phyloP scores from a whole-genome alignment of 2,888 invertebrate genomes.

The Drosophila prostipennis region DNA sequence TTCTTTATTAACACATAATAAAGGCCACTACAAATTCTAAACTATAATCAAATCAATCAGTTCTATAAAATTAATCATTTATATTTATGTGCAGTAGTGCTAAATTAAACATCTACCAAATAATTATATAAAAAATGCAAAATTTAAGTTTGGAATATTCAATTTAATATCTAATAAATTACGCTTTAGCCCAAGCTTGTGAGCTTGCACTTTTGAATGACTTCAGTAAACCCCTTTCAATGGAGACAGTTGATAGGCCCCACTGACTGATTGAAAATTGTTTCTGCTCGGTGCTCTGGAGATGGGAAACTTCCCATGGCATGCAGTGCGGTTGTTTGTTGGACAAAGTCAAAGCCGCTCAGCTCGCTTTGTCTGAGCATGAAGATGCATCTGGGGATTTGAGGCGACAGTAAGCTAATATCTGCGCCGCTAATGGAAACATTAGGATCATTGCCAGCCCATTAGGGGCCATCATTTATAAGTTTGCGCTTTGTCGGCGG shows the following conservation, averaged over 20 bases:
- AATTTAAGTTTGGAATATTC: no score
- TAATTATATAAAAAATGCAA: no score
- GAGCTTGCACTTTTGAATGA: neutral
- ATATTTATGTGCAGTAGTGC: no score
- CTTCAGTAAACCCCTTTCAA: neutral
- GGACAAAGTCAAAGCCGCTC: slow-evolving; percentile 1
- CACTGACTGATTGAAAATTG: slow-evolving; percentile 19
- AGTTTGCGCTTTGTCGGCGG: slow-evolving; percentile 3
- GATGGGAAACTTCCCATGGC: slow-evolving; percentile 9
- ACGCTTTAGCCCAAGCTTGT: no score
- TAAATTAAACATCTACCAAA: no score
- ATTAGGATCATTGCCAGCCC: slow-evolving; percentile 25
- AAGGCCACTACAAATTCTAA: no score
- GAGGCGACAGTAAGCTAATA: slow-evolving; percentile 23
- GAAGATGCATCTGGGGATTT: slow-evolving; percentile 20
- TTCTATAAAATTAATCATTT: no score
- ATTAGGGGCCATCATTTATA: slow-evolving; percentile 41
- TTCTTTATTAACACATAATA: no score
- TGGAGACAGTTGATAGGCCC: neutral
- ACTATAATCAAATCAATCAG: no score
- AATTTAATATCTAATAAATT: no score
- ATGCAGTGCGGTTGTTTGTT: slow-evolving; percentile 4
- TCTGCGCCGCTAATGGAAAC: slow-evolving; percentile 26
- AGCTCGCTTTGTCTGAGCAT: slow-evolving; percentile 21
- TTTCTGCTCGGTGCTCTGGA: neutral